Conservation (phyloP, 2,113 vertebrate species). For the Capreolus pygargus region DNA sequence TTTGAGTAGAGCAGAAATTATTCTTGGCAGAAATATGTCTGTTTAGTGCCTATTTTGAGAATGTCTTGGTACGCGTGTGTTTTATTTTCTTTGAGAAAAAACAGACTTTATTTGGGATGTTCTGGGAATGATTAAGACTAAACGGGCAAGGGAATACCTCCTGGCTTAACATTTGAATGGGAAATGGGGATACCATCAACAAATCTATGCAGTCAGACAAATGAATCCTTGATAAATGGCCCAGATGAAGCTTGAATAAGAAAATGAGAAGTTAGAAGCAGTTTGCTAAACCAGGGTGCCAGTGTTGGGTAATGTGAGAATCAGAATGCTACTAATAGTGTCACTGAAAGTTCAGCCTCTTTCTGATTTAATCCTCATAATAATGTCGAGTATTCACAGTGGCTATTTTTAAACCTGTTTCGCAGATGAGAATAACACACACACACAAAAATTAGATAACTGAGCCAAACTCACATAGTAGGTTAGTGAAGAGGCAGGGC, state of each 20-base stretch:
- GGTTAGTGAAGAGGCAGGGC: not conserved
- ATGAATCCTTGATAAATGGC: not conserved
- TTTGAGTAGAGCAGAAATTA: conserved; percentile 39
- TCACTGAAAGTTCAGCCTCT: not conserved
- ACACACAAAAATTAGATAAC: not conserved
- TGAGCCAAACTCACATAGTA: not conserved
- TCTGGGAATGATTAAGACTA: conserved; percentile 45
- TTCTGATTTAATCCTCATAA: not conserved
- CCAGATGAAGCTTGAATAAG: not conserved
- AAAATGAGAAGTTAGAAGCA: not conserved
- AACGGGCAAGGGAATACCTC: not conserved
- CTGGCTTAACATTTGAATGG: not conserved
- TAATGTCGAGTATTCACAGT: not conserved
- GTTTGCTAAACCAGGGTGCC: not conserved
- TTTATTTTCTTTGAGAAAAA: conserved; percentile 52
- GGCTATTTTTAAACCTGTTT: not conserved
- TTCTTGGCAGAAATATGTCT: conserved; percentile 37
- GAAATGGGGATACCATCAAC: not conserved
- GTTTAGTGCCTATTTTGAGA: conserved; percentile 17
- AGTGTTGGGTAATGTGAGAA: not conserved
- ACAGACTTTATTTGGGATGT: not conserved
- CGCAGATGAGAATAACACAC: not conserved
- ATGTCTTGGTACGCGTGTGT: not conserved
- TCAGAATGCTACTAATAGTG: not conserved
- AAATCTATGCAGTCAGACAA: not conserved